Conservation (phyloP, 2,797 vertebrate species). For the Myotis vivesi region DNA sequence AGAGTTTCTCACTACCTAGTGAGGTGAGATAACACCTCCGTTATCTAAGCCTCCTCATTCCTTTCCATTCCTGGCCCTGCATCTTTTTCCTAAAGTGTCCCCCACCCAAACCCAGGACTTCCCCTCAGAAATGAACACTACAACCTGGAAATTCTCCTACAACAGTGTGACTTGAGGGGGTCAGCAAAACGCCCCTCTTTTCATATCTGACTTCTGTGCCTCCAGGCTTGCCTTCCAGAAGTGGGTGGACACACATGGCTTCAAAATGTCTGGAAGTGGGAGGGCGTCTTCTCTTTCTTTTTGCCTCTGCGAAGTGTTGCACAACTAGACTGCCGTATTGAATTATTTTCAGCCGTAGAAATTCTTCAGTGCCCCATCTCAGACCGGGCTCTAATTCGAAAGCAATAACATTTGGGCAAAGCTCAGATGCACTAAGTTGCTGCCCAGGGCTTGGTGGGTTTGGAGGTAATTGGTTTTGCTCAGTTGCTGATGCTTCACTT, state of each 20-base stretch:
- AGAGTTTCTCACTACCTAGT: not conserved
- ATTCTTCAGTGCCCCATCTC: constrained; percentile 6
- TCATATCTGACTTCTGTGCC: not conserved
- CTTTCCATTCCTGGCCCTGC: not conserved
- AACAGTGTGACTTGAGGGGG: not conserved
- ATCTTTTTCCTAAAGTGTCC: not conserved
- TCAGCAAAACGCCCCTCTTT: not conserved
- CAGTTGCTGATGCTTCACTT: constrained; percentile 71
- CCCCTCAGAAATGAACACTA: not conserved
- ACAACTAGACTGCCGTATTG: not conserved
- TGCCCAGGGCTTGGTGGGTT: constrained; percentile 65
- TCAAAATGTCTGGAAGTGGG: not conserved
- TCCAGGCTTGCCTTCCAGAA: not conserved
- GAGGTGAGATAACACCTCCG: not conserved
- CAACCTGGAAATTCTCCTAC: not conserved
- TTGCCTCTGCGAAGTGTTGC: not conserved
- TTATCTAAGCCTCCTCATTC: not conserved
- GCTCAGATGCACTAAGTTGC: constrained; percentile 45
- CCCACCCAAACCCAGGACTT: not conserved
- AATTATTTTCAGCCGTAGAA: constrained; percentile 31
- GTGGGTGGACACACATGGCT: not conserved
- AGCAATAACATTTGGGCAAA: constrained; percentile 64
- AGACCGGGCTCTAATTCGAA: constrained; percentile 1
- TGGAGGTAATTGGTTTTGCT: constrained; percentile 68
- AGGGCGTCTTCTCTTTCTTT: not conserved